phyloP scores from a whole-genome alignment of 1,140 invertebrate species.

The Tachypleus tridentatus region DNA sequence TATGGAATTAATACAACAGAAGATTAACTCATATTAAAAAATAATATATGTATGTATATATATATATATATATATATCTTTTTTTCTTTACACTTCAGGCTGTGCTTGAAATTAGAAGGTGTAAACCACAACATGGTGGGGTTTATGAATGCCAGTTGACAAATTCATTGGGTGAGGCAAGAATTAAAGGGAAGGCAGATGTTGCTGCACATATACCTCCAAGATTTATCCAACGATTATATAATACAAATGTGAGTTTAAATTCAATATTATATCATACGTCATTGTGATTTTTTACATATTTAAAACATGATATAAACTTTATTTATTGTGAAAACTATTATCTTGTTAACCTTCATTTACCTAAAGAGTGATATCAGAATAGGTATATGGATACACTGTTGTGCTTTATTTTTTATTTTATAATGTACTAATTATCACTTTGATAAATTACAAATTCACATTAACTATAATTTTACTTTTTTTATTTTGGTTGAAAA shows the following conservation, averaged over 20 bases:
- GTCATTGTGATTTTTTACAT: neutral
- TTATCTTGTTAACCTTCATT: too few relatives aligned
- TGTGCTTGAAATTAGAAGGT: conserved; percentile 58
- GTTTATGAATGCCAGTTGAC: conserved; percentile 56
- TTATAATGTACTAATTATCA: too few relatives aligned
- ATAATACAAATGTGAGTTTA: conserved; percentile 54
- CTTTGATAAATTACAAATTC: too few relatives aligned
- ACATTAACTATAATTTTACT: too few relatives aligned
- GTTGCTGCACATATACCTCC: conserved; percentile 57
- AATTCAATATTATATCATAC: neutral
- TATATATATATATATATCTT: too few relatives aligned
- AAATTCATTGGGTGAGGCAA: conserved; percentile 60
- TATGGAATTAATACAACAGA: too few relatives aligned
- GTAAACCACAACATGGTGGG: conserved; percentile 57
- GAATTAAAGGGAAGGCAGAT: conserved; percentile 50
- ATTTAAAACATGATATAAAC: neutral
- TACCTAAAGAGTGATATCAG: too few relatives aligned
- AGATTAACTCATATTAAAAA: too few relatives aligned
- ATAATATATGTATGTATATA: too few relatives aligned
- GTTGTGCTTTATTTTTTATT: too few relatives aligned
- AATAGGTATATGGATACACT: too few relatives aligned
- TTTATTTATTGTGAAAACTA: neutral
- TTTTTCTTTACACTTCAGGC: conserved; percentile 30
- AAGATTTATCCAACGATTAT: conserved; percentile 71
- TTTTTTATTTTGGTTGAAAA: too few relatives aligned